Evolutionary conservation across 1,140 invertebrate species (phyloP), one percentile per base, ranked within the genome.

Genomic region (Temnothorax longispinosus): DNA sequence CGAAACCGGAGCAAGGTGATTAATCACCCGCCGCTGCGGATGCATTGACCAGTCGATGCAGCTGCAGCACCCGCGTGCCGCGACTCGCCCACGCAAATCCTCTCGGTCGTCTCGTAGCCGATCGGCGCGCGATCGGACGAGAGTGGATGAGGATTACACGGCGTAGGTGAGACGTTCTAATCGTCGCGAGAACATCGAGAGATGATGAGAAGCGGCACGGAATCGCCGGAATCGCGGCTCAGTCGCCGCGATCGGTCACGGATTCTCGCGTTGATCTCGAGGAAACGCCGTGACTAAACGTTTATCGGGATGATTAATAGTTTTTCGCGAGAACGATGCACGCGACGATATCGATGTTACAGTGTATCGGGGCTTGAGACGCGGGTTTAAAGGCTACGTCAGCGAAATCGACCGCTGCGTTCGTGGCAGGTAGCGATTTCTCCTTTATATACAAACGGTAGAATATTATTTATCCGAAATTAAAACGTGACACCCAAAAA

Each of bases 1-100:
- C 77, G 88, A 89, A 89, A 87, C 58, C 77, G 85, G 88, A 89
- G 71, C 88, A 65, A 65, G 72, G 85, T 87, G 89, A 89, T 89
- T 90, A 89, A 89, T 90, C 89, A 86, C 56, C 47, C 56, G 56
- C 44, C 64, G 21, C 52, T 74, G 85, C 88, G 89, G 76, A 90
- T 84, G 89, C 88, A 78, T 74, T 76, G 88, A 86, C 88, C 88
- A 89, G 89, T 87, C 88, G 85, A 87, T 60, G 85, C 89, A 64
- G 64, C 89, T 65, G 87, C 74, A 81, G 82, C 74, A 81, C 69
- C 35, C 44, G 87, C 76, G 77, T 69, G 72, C 47, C 62, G 77
- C 64, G 76, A 50, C 80, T 85, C 72, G 72, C 47, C 65, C 41
- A 54, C 74, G 87, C 56, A 35, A 27, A 85, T 89, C 80, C 47